Evolutionary conservation across 1,140 invertebrate species (phyloP), one percentile per base, ranked within the genome.

Genomic region (Daktulosphaira vitifoliae): DNA sequence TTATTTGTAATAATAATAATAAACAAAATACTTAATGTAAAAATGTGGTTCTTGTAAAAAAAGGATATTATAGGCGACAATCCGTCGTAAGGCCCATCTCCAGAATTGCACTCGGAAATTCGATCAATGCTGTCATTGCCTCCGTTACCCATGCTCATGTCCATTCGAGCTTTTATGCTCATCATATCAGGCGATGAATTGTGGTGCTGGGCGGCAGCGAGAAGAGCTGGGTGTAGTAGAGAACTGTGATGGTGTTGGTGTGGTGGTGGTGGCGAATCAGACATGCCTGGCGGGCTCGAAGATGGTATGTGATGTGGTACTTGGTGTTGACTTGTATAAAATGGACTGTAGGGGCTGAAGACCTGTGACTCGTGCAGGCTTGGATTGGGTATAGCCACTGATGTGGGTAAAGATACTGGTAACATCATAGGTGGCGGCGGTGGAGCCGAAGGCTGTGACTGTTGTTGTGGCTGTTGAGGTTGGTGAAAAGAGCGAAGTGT

Each of bases 31-130:
- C n/a, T 44, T 5, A n/a, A 44, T 11, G n/a, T 51, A 23, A 51
- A 51, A 51, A 25, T 66, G 16, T 53, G 15, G 25, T 44, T 65
- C 46, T 68, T 67, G 65, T 82, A 80, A 81, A 81, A 84, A 89
- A 92, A 92, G 87, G 89, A 92, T 90, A 92, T 90, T 84, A 88
- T 89, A 87, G 88, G 88, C 79, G 88, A 86, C 81, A 90, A 85
- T 77, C 88, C 88, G 76, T 92, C 89, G 81, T 88, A 92, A 71
- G 83, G 84, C 76, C 88, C 88, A 74, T 91, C 88, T 56, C 82
- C 87, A 69, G 88, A 89, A 78, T 90, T 90, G 81, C 88, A 90
- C 78, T 92, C 89, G 68, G 87, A 89, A 74, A 85, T 84, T 62
- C 86, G 83, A 75, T 90, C 88, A 71, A 85, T 84, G 76, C 83